Evolutionary conservation across 2,113 vertebrate species (phyloP), one percentile per base, ranked within the genome.

Genomic region (Scomber colias): DNA sequence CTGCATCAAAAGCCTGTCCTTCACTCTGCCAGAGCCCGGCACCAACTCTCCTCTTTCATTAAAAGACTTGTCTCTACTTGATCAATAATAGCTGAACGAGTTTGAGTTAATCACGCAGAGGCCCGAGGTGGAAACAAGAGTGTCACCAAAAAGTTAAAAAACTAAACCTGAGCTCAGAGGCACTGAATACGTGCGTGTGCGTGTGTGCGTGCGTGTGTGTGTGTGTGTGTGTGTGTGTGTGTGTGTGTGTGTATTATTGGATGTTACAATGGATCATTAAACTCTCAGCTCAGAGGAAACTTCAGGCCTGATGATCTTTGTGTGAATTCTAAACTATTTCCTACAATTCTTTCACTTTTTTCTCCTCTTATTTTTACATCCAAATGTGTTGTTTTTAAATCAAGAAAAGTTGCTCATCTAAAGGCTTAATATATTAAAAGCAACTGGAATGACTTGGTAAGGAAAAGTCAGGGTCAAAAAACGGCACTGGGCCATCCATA

Each of bases 61-160:
- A 5, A 72, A 27, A 55, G 57, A 67, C 87, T 8, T 68, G 75
- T 70, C 75, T 80, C 53, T 56, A 65, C 79, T 56, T 14, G 74
- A 84, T 71, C 65, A 56, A 70, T 65, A 48, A 45, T 1, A 21
- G 63, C 60, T 67, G 3, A 48, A 53, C 40, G 57, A 27, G 54
- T 15, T 30, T n/a, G 3, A 11, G 31, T 11, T 21, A 14, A 75
- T 50, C 9, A 13, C 5, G 70, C 74, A 45, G 49, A 75, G 16
- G 71, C 74, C 82, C 17, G 48, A 57, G 77, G n/a, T 51, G 19
- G 14, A 19, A 19, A 21, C 55, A 53, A 27, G 16, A 44, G 30
- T 46, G 50, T 70, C 31, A 35, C 31, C 35, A 8, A 40, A 40
- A 40, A 40, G 6, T 8, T 35, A 9, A 35, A 35, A 35, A 35